Base-by-base conservation (phyloP, 1,140 invertebrate species). In the Phymorhynchus buccinoides region DNA sequence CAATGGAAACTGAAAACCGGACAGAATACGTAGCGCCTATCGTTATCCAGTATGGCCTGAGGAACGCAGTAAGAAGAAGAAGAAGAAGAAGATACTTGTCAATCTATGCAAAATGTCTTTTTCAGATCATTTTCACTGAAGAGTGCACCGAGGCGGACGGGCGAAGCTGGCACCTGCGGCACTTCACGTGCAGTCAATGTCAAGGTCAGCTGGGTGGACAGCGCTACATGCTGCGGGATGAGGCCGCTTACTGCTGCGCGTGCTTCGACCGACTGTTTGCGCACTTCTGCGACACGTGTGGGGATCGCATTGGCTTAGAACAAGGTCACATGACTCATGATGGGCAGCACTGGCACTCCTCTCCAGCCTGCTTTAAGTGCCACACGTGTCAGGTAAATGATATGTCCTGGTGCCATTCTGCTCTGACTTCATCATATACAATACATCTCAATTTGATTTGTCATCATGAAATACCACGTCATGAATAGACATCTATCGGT, bases 111-210 rank as follows among this genome's bases (percentile, higher is more conserved):
- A n/a, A n/a, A n/a, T n/a, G n/a, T n/a, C n/a, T n/a, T n/a, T n/a
- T n/a, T n/a, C 94, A 98, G 96, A 98, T 99, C 84, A 99, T 99
- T 88, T 96, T 99, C 80, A 97, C 98, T 2, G 98, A 99, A 92
- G 98, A 99, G 94, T 99, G 98, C 94, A 99, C 98, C 9, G 98
- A 99, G 93, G 98, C 98, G 1, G 98, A 99, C 91, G 98, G 98
- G 0, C 95, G 97, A 85, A 98, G 98, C 39, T 99, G 98, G 98
- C 98, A 99, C 94, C 98, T 99, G 97, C 96, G 97, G 89, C 98
- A 99, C 93, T 99, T 99, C 93, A 96, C 97, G 7, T 99, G 98
- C 91, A 96, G 97, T 84, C 97, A 99, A 92, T 99, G 98, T 94
- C 96, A 98, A 90, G 94, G 95, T 84, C 97, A 98, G 93, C 95